Evolutionary conservation across 2,797 vertebrate genomes (phyloP).

Genomic region (Coendou prehensilis): DNA sequence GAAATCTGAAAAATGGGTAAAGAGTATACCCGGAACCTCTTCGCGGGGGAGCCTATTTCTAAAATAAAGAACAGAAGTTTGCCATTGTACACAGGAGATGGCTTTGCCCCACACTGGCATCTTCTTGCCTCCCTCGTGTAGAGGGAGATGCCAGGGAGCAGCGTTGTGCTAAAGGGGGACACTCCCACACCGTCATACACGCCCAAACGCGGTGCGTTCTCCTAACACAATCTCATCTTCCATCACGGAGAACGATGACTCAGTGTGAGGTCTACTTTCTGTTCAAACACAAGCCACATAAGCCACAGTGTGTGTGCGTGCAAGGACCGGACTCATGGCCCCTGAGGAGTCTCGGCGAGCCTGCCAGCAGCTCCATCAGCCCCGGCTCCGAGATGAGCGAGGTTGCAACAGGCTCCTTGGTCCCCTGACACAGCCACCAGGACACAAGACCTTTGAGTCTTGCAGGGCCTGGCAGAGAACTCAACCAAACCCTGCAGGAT

Average conservation of each 20-base stretch:
- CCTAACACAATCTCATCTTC: constrained; percentile 64
- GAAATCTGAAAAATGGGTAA: constrained; percentile 67
- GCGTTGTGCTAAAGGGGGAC: constrained; percentile 70
- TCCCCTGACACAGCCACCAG: not conserved
- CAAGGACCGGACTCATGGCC: not conserved
- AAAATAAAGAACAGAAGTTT: not conserved
- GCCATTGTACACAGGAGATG: not conserved
- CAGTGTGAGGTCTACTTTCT: constrained; percentile 62
- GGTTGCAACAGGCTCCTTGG: not conserved
- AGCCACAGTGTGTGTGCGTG: not conserved
- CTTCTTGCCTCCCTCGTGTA: not conserved
- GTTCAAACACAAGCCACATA: not conserved
- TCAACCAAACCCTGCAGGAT: not conserved
- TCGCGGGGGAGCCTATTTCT: not conserved
- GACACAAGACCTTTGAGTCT: not conserved
- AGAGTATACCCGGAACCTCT: not conserved
- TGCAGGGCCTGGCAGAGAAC: not conserved
- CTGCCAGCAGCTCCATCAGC: not conserved
- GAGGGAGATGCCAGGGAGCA: constrained; percentile 69
- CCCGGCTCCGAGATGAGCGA: accelerated
- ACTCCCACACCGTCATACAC: not conserved
- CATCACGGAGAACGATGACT: constrained; percentile 54
- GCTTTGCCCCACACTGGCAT: not conserved
- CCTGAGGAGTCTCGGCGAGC: not conserved
- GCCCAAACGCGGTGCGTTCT: accelerated